Evolutionary conservation across 2,888 invertebrate genomes (phyloP), one percentile per base, ranked within the genome.

Genomic region (Gandaritis pyraliata): DNA sequence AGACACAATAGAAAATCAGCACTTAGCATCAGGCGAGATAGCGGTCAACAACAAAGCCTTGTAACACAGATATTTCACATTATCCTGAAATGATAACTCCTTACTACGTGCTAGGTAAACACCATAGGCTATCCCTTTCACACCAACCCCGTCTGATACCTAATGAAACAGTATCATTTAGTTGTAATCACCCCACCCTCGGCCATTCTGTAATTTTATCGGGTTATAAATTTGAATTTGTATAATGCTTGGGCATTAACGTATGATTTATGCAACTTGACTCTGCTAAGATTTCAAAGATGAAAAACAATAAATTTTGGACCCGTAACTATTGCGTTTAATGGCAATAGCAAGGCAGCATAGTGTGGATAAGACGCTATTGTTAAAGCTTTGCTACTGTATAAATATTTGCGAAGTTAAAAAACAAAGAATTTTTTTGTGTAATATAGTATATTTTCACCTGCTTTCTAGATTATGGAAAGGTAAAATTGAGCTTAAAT

Each of bases 201-300:
- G 86, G 82, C 83, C 89, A 85, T 86, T 88, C 83, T 83, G 90
- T 92, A 92, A 92, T 92, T 92, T 92, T 92, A 92, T 92, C 91
- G 92, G 88, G 92, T 88, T 92, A 93, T 93, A 93, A 93, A 93
- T 93, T 92, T 92, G 90, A 92, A 91, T 92, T 92, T 91, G 91
- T 91, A 91, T 91, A 92, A 92, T 91, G 89, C 90, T 72, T 77
- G 71, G 81, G 92, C 90, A 92, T 92, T 91, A 92, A 90, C 89
- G 87, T 82, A 90, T 91, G 92, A 92, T 92, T 92, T 92, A 92
- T 92, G 85, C 84, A 88, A 90, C 87, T 91, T 88, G 90, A 91
- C 91, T 91, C 86, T 79, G 91, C 89, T 91, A 91, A 91, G 92
- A 92, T 92, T 90, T 92, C 90, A 89, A 88, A 91, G 92, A 91